Conservation (phyloP, 2,113 vertebrate species). For the Marmota flaviventris region DNA sequence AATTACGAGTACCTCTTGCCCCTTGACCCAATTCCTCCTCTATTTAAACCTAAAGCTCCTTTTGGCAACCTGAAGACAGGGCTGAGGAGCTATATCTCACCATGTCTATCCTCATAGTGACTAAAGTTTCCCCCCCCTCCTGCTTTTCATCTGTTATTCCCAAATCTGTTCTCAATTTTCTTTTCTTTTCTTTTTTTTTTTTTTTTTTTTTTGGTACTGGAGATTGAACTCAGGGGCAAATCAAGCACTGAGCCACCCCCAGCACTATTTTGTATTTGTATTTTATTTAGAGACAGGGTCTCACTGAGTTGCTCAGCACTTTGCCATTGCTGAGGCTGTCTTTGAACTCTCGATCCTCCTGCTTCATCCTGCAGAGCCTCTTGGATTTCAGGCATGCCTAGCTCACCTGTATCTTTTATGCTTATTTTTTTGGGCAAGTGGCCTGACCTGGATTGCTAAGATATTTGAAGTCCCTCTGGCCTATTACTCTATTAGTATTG, state of each 20-base stretch:
- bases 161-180: neutral
- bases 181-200: too few species aligned
- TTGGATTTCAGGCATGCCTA: too few species aligned
- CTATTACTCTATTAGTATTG: neutral
- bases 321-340: too few species aligned
- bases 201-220: too few species aligned
- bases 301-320: too few species aligned
- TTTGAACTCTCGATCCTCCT: too few species aligned
- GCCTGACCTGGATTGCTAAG: neutral
- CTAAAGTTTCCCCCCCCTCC: neutral
- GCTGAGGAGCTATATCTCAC: neutral
- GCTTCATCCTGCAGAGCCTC: too few species aligned
- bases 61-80: neutral
- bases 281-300: too few species aligned
- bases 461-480: neutral
- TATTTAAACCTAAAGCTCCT: neutral
- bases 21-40: neutral
- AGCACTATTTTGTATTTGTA: too few species aligned
- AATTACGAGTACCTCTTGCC: neutral
- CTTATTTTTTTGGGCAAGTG: neutral
- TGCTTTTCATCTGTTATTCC: neutral
- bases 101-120: neutral
- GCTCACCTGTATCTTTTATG: too few species aligned
- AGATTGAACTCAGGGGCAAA: too few species aligned
- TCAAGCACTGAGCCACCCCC: too few species aligned